A percentile compares a stretch with the other conserved stretches of the same genome.
phyloP scores from a whole-genome alignment of 2,888 invertebrate genomes.

The Bimastos eiseni region DNA sequence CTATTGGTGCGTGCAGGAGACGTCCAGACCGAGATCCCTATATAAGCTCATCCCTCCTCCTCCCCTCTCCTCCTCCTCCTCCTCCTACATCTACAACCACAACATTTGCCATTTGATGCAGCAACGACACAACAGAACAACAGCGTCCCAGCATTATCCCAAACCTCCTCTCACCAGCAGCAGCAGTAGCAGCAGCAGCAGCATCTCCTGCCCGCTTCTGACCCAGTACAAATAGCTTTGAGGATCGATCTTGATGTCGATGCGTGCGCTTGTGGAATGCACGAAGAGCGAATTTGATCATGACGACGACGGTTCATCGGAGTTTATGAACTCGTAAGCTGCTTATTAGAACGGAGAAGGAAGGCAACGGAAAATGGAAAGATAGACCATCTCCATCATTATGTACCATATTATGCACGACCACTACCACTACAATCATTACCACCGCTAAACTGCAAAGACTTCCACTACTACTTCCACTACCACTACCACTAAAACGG shows the following conservation, averaged over 20 bases:
- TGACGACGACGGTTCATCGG: not conserved
- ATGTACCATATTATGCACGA: too few species aligned
- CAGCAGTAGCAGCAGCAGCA: too few species aligned
- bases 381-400: not conserved
- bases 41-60: not conserved
- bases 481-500: not conserved
- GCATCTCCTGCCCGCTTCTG: not conserved
- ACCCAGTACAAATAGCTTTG: not conserved
- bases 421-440: not conserved
- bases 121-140: not conserved
- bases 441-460: not conserved
- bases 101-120: conserved; percentile 1
- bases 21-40: not conserved
- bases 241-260: not conserved
- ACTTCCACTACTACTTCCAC: not conserved
- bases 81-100: not conserved
- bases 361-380: not conserved
- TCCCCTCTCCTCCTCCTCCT: too few species aligned
- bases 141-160: not conserved
- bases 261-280: not conserved
- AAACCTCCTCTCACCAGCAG: not conserved
- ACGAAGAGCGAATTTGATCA: not conserved
- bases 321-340: not conserved
- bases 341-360: not conserved
- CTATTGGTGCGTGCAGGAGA: not conserved